Conservation (phyloP, 2,888 invertebrate genomes). For the Pachydiplax longipennis region DNA sequence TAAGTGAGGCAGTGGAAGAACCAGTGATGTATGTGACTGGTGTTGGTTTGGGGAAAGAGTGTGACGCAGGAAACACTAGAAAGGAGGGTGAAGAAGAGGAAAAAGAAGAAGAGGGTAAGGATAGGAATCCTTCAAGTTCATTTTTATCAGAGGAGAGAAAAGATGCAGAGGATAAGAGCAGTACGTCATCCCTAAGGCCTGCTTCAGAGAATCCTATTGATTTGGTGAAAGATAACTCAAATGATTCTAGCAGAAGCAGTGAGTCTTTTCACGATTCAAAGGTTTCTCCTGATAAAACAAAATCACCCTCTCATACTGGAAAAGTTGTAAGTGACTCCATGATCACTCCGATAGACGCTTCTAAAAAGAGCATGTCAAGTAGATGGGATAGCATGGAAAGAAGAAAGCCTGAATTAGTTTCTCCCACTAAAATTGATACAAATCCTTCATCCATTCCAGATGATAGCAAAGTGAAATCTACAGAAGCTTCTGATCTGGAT, state of each 20-base stretch:
- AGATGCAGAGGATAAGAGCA: background rate
- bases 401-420: background rate
- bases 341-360: background rate
- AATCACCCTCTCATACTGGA: background rate
- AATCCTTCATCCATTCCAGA: background rate
- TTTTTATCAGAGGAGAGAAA: background rate
- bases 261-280: background rate
- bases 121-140: background rate
- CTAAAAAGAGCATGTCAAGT: background rate
- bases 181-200: background rate
- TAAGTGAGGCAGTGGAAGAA: slow-evolving; percentile 79
- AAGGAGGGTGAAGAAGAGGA: slow-evolving; percentile 55
- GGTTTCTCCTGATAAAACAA: background rate
- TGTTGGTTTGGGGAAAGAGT: slow-evolving; percentile 75
- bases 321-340: slow-evolving; percentile 16
- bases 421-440: background rate
- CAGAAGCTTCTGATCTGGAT: background rate
- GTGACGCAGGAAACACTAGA: slow-evolving; percentile 72
- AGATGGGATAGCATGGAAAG: slow-evolving; percentile 23
- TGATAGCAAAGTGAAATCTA: background rate
- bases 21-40: slow-evolving; percentile 74
- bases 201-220: background rate
- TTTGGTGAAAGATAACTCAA: background rate
- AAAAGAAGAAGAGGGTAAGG: background rate
- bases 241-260: background rate